Base-by-base conservation (phyloP, 2,797 vertebrate genomes). In the Acipenser oxyrinchus region DNA sequence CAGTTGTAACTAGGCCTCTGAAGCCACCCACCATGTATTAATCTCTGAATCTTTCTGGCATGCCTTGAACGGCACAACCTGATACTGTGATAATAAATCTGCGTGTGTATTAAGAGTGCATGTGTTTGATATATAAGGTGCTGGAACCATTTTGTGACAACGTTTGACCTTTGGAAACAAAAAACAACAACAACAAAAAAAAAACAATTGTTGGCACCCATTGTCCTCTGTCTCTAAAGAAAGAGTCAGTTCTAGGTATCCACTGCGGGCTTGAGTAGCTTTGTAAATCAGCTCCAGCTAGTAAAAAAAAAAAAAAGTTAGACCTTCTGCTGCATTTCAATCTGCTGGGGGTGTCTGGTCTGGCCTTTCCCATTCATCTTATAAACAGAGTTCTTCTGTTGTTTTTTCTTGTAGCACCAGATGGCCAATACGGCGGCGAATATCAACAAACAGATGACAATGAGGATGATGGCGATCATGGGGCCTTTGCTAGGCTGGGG, bases 301-400 rank as follows among this genome's bases (percentile, higher is more conserved):
- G 8, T 48, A 61, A 51, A 50, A 12, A 66, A 66, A 52, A 62
- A 49, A 48, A 62, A 66, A 66, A 67, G 51, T 84, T 93, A 98
- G 76, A 97, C 92, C 75, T 95, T 98, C 78, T 98, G 90, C 71
- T 90, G 93, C 90, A 98, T 96, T 86, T 98, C 96, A 0, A 98
- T 97, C 72, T 96, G 93, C 80, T 98, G 94, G 60, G 86, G 88
- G 53, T 92, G 92, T 69, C 85, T 87, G 61, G 77, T 83, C 63
- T 90, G 91, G 68, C 90, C 87, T 73, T 93, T 94, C 37, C 93
- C 94, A 0, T 96, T 96, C 77, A 98, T 86, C 83, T 95, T 90
- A 69, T 97, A 98, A 69, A 94, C 77, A 0, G 95, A 97, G 74
- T 88, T 96, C 81, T 95, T 95, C 83, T 92, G 93, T 78, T 94